phyloP scores from a whole-genome alignment of 2,888 invertebrate species.

The Latrodectus elegans region DNA sequence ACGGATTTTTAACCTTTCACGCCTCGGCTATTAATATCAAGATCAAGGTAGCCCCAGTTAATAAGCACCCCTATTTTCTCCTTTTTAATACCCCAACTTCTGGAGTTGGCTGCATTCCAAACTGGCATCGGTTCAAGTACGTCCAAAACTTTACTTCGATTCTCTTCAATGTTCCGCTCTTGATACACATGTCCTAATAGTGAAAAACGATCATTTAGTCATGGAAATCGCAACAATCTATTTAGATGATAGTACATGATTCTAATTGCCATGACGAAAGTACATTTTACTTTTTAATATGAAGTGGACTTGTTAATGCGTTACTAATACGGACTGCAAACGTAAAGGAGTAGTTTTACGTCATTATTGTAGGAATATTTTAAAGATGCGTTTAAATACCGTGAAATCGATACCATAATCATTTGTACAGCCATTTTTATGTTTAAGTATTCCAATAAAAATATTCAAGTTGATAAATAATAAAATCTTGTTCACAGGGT shows the following conservation, averaged over 20 bases:
- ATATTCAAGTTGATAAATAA: no score
- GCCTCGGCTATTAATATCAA: conserved; percentile 49
- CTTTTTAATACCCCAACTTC: not conserved
- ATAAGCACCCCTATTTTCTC: conserved; percentile 23
- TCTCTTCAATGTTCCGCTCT: not conserved
- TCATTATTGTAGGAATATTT: no score
- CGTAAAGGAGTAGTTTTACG: no score
- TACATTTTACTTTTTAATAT: no score
- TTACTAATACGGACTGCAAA: no score
- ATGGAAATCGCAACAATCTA: not conserved
- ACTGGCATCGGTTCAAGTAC: conserved; percentile 16
- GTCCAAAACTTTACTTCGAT: not conserved
- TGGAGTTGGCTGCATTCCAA: conserved; percentile 21
- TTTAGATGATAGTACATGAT: not conserved
- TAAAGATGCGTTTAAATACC: no score
- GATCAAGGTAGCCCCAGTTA: conserved; percentile 49
- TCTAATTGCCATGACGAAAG: no score
- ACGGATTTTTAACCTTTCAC: conserved; percentile 53
- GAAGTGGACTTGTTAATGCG: no score
- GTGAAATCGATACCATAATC: no score
- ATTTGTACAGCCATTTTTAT: no score
- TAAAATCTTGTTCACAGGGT: no score
- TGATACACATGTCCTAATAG: not conserved
- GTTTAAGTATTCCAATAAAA: no score
- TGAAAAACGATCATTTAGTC: not conserved